A percentile compares a stretch with the other conserved stretches of the same genome.
Conservation (phyloP, 2,888 invertebrate species). For the Lasioglossum marginatum region DNA sequence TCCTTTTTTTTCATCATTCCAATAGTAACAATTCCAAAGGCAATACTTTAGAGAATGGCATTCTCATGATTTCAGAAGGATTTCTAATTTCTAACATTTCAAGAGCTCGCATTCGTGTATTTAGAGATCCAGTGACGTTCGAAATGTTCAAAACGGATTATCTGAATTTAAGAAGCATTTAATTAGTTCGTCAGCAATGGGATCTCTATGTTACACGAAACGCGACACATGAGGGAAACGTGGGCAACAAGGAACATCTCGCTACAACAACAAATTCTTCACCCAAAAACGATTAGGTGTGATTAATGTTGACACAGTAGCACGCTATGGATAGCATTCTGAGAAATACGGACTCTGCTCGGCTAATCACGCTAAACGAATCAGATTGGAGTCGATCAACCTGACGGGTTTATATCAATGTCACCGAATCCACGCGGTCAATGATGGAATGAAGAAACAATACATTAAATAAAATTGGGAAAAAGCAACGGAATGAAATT, state of each 20-base stretch:
- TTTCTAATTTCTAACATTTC: slow-evolving; percentile 38
- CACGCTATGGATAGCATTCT: slow-evolving; percentile 52
- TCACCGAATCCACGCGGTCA: background rate
- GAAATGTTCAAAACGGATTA: background rate
- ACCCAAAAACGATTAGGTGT: slow-evolving; percentile 47
- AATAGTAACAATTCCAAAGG: slow-evolving; percentile 12
- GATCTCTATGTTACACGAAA: slow-evolving; percentile 26
- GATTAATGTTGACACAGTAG: slow-evolving; percentile 48
- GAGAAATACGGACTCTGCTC: slow-evolving; percentile 68
- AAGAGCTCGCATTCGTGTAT: background rate
- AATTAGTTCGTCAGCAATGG: background rate
- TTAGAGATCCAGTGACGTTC: slow-evolving; percentile 23
- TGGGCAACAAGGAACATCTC: slow-evolving; percentile 28
- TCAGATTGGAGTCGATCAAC: background rate
- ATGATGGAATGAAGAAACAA: slow-evolving; percentile 36
- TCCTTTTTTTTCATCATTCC: slow-evolving; percentile 36
- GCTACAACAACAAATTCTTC: slow-evolving; percentile 45
- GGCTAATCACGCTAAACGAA: slow-evolving; percentile 23
- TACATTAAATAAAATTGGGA: slow-evolving; percentile 50
- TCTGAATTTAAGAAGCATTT: background rate
- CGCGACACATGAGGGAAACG: slow-evolving; percentile 3
- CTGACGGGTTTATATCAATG: background rate
- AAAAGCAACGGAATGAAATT: background rate
- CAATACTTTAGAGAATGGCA: slow-evolving; percentile 19
- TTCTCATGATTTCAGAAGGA: slow-evolving; percentile 30